Evolutionary conservation across 2,888 invertebrate genomes (phyloP).

Genomic region (Raillietiella orientalis): DNA sequence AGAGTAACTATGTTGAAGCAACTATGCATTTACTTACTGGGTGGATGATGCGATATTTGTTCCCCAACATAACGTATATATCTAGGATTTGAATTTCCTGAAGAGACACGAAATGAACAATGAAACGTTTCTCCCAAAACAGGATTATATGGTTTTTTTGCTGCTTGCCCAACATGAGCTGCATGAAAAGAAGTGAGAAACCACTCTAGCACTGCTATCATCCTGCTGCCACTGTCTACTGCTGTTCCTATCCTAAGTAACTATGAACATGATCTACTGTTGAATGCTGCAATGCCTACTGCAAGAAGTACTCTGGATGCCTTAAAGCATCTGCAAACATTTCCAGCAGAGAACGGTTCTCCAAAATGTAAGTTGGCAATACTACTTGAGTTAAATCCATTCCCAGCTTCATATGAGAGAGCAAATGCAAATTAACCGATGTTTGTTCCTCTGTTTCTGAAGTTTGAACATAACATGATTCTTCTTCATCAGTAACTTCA

Average conservation of each 20-base stretch:
- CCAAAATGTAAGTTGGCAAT: conserved; percentile 17
- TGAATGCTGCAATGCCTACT: too few species aligned
- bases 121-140: conserved; percentile 19
- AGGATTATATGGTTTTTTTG: conserved; percentile 20
- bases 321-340: conserved; percentile 18
- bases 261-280: too few species aligned
- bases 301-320: conserved; percentile 15
- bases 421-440: conserved; percentile 15
- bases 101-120: conserved; percentile 16
- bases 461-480: conserved; percentile 11
- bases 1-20: conserved; percentile 2
- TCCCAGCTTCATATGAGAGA: conserved; percentile 17
- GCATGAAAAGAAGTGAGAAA: conserved; percentile 17
- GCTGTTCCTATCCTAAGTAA: conserved; percentile 8
- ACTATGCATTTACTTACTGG: conserved; percentile 10
- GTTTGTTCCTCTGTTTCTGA: conserved; percentile 14
- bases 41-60: conserved; percentile 19
- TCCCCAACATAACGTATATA: conserved; percentile 9
- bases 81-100: not conserved
- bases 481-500: conserved; percentile 8
- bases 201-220: conserved; percentile 16
- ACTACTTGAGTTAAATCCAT: conserved; percentile 18
- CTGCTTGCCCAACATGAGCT: conserved; percentile 11
- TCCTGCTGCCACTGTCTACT: conserved; percentile 11
- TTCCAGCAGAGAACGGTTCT: conserved; percentile 16